A percentile compares a stretch with the other conserved stretches of the same genome.
Evolutionary conservation across 2,888 invertebrate genomes (phyloP).

Genomic region (Lasioglossum lativentre): DNA sequence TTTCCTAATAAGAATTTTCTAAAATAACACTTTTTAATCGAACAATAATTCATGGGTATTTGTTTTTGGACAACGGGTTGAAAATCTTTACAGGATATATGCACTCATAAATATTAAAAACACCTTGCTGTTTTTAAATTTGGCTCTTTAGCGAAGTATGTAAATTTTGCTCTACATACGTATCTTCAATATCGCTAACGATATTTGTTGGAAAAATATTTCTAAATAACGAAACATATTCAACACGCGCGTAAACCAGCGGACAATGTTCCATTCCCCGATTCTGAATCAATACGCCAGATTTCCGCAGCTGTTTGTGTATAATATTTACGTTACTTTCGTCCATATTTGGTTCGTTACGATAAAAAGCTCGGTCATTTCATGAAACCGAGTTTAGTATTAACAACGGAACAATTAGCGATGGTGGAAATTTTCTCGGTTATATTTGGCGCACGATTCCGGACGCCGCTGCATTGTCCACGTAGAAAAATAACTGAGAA

Average conservation of each 20-base stretch:
- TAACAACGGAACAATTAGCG: slow-evolving; percentile 12
- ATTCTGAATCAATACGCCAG: slow-evolving; percentile 11
- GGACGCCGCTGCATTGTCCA: neutral
- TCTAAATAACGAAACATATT: slow-evolving; percentile 21
- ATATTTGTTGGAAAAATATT: slow-evolving; percentile 69
- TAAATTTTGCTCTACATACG: neutral
- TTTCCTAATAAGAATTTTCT: neutral
- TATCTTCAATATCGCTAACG: neutral
- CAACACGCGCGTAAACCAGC: neutral
- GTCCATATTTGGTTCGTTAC: slow-evolving; percentile 30
- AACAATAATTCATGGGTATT: neutral
- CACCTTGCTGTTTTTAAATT: neutral
- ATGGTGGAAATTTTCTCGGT: neutral
- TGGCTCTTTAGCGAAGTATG: neutral
- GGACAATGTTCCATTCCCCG: neutral
- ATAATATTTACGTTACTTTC: neutral
- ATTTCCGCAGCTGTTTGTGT: neutral
- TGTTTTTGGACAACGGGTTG: neutral
- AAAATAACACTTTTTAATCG: neutral
- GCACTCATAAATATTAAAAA: neutral
- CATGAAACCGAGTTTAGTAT: neutral
- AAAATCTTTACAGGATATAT: neutral
- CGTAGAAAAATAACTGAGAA: neutral
- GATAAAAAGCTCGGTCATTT: neutral
- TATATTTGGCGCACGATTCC: neutral